Evolutionary conservation across 2,797 vertebrate species (phyloP), one percentile per base, ranked within the genome.

Genomic region (Nyctalus aviator): DNA sequence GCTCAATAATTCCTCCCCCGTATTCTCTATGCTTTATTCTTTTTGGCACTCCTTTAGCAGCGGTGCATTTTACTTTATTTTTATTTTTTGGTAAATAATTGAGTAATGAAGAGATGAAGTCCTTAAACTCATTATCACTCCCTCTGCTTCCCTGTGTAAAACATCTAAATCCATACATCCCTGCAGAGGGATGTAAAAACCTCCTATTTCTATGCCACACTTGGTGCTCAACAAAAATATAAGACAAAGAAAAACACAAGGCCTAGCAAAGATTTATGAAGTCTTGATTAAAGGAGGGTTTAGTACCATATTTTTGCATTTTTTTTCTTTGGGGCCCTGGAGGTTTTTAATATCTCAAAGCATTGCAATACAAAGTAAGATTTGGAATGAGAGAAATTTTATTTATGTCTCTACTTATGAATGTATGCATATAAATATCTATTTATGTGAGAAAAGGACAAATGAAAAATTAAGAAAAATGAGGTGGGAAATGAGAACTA

Each of bases 81-180:
- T 25, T 69, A 53, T 66, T 10, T 25, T 84, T 84, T 32, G 2
- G 11, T 69, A 48, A 87, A 87, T 53, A 93, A 41, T 35, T 66
- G 62, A 91, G 27, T 59, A 66, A 64, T 66, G 27, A 37, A 59
- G 30, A 37, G 37, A 76, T 44, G 37, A 93, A 71, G 37, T 94
- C 30, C 25, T 95, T 81, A 92, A 87, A 76, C 44, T 93, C 53
- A 76, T 88, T 71, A 59, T 59, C 48, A 55, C 46, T 66, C 46
- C 23, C 25, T 88, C 37, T 84, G 32, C 23, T 68, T 27, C 7
- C 11, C n/a, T 48, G 5, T 50, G 2, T 71, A 57, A 57, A 86
- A 27, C 15, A 66, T 59, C 25, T 30, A 23, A 69, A 50, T 68
- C 21, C 41, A 55, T 41, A 78, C 21, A 68, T 76, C 13, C 21